phyloP scores from a whole-genome alignment of 2,888 invertebrate genomes.

The Cacoxenus indagator region DNA sequence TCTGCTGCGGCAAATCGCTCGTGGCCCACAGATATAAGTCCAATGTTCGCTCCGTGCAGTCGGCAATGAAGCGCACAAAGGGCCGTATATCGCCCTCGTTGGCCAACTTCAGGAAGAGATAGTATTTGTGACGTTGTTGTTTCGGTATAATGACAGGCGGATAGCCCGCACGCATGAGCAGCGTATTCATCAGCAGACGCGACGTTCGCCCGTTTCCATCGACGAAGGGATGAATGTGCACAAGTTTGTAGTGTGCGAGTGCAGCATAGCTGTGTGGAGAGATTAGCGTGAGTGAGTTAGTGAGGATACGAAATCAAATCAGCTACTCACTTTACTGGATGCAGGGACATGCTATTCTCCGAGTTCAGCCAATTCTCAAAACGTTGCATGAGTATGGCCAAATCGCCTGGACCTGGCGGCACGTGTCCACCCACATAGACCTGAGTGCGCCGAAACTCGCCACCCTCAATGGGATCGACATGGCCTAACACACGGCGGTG shows the following conservation, averaged over 20 bases:
- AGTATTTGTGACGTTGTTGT: constrained; percentile 86
- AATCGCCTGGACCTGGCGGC: constrained; percentile 88
- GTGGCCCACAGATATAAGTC: constrained; percentile 90
- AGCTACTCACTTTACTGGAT: constrained; percentile 84
- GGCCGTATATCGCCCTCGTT: constrained; percentile 96
- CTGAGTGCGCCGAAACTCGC: constrained; percentile 88
- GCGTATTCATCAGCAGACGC: constrained; percentile 93
- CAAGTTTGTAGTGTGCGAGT: constrained; percentile 95
- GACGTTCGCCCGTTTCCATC: constrained; percentile 98
- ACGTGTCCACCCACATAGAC: constrained; percentile 96
- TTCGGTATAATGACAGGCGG: constrained; percentile 96
- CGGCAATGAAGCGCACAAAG: constrained; percentile 95
- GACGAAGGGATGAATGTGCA: constrained; percentile 96
- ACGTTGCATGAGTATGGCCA: constrained; percentile 85
- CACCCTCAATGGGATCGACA: constrained; percentile 94
- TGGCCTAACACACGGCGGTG: constrained; percentile 94
- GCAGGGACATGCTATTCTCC: constrained; percentile 85
- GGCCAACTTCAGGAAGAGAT: constrained; percentile 89
- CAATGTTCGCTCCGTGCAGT: constrained; percentile 89
- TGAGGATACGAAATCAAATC: neutral
- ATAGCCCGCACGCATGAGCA: constrained; percentile 95
- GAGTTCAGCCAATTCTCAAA: constrained; percentile 95
- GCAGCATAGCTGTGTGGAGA: constrained; percentile 83
- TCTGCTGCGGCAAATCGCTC: constrained; percentile 79
- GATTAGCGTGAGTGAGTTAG: neutral